Conservation (phyloP, 2,113 vertebrate species). For the Tupaia chinensis region DNA sequence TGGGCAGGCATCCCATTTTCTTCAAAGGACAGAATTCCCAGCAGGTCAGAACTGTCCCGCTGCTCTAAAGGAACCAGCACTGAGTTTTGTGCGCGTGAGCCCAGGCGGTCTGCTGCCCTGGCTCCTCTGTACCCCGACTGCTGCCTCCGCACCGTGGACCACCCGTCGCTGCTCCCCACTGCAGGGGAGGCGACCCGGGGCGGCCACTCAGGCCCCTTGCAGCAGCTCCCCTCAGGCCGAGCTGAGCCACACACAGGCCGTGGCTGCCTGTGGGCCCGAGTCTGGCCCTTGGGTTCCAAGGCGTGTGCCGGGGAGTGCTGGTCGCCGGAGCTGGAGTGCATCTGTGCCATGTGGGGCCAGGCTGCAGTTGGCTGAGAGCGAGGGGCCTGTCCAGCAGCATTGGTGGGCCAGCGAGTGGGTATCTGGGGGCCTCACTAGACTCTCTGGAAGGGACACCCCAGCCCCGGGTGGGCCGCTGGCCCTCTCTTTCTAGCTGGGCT, state of each 20-base stretch:
- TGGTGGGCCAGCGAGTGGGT: background rate
- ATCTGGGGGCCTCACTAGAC: too few species aligned
- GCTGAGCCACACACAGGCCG: background rate
- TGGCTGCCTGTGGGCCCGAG: background rate
- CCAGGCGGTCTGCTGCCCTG: constrained; percentile 55
- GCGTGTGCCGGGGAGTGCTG: background rate
- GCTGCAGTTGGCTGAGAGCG: background rate
- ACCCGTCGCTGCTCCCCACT: too few species aligned
- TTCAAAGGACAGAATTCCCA: constrained; percentile 71
- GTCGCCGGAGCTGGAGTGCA: background rate
- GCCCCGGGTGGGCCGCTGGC: too few species aligned
- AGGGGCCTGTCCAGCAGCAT: background rate
- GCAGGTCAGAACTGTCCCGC: constrained; percentile 53
- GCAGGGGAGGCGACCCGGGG: background rate
- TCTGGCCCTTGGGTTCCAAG: background rate
- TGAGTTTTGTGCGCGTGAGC: constrained; percentile 19
- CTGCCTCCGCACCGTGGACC: too few species aligned
- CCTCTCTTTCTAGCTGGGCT: background rate
- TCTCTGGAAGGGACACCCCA: too few species aligned
- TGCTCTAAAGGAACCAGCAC: constrained; percentile 60
- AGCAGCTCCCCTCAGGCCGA: background rate
- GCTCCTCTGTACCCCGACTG: background rate
- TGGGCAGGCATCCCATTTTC: background rate
- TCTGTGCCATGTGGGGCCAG: background rate
- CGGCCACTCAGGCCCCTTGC: too few species aligned